Conservation (phyloP, 2,113 vertebrate species). For the Otolemur garnettii region DNA sequence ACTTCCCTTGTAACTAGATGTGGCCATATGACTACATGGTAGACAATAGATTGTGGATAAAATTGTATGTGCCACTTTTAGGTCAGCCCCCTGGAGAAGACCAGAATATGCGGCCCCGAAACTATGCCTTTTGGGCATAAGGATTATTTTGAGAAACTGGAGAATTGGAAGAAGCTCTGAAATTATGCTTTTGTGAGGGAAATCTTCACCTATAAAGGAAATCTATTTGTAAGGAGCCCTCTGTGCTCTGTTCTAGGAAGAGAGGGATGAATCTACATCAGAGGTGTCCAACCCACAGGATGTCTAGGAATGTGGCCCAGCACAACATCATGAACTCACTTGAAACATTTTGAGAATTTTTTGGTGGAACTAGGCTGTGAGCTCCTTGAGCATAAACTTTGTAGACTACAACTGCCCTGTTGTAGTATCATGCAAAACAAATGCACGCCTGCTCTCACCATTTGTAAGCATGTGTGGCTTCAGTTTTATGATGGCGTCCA, state of each 20-base stretch:
- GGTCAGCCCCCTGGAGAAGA: background rate
- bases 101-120: background rate
- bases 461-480: too few species aligned
- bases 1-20: background rate
- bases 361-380: too few species aligned
- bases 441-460: too few species aligned
- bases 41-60: background rate
- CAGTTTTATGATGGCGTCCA: too few species aligned
- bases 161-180: background rate
- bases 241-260: background rate
- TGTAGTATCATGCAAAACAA: too few species aligned
- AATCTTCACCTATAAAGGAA: background rate
- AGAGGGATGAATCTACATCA: background rate
- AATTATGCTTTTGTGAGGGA: background rate
- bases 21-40: background rate
- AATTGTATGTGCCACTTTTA: background rate
- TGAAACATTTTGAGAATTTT: too few species aligned
- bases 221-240: background rate
- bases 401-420: too few species aligned
- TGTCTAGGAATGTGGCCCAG: too few species aligned
- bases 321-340: too few species aligned
- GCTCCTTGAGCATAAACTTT: too few species aligned
- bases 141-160: background rate
- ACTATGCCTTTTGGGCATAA: too few species aligned
- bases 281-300: too few species aligned